A percentile compares a stretch with the other conserved stretches of the same genome.
phyloP scores from a whole-genome alignment of 1,140 invertebrate species.

The Ceratina calcarata region DNA sequence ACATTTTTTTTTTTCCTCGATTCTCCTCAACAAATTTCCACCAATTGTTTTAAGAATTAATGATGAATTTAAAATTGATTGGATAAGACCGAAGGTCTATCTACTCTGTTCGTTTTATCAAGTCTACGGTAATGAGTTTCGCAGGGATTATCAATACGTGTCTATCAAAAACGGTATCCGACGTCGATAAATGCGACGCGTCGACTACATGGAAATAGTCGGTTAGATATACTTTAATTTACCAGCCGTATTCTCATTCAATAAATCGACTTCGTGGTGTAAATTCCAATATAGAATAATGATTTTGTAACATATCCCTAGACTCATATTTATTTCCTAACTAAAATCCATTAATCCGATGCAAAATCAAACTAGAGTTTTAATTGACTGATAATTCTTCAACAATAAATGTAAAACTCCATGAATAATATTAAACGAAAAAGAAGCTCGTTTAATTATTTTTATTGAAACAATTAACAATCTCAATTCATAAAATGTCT shows the following conservation, averaged over 20 bases:
- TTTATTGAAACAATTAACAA: no score
- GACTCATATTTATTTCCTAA: no score
- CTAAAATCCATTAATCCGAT: no score
- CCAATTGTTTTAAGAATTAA: no score
- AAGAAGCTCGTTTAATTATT: no score
- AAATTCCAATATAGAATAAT: no score
- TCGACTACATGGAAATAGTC: neutral
- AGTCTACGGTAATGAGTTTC: neutral
- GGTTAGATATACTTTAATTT: constrained; percentile 38
- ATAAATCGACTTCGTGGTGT: constrained; percentile 26
- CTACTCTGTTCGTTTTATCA: neutral
- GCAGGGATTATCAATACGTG: neutral
- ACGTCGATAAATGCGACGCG: constrained; percentile 20
- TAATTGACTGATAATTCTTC: neutral
- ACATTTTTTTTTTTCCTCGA: neutral
- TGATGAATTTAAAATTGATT: no score
- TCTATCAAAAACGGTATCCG: constrained; percentile 11
- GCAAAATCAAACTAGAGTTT: neutral
- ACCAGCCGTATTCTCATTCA: constrained; percentile 44
- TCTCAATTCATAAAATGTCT: no score
- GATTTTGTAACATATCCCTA: no score
- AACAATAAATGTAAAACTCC: no score
- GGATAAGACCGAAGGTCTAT: neutral
- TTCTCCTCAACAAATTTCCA: no score
- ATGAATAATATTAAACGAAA: no score